Percentiles rank a stretch among this genome's conserved stretches.
Conservation (phyloP, 2,113 vertebrate species). For the Entomyzon cyanotis region DNA sequence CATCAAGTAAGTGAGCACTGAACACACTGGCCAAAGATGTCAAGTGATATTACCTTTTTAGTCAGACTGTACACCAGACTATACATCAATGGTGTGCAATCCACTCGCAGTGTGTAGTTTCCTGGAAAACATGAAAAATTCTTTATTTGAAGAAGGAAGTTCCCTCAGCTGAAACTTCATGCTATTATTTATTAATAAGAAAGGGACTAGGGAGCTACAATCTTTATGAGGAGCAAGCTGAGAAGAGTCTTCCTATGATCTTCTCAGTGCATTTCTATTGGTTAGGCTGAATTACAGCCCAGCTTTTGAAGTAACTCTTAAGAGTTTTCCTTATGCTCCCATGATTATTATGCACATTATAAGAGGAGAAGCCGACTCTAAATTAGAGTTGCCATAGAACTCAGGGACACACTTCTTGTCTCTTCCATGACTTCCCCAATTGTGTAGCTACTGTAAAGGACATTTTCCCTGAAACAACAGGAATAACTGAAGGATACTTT, state of each 20-base stretch:
- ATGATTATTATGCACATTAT: accelerated
- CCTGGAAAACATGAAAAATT: slow-evolving; percentile 73
- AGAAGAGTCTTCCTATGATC: neutral
- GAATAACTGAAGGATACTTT: neutral
- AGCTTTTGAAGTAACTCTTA: neutral
- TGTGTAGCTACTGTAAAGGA: neutral
- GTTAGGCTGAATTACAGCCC: neutral
- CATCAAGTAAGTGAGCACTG: neutral
- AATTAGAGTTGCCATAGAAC: neutral
- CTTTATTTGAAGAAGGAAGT: neutral
- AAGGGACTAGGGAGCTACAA: neutral
- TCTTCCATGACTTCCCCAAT: neutral
- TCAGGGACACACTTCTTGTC: neutral
- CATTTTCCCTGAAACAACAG: neutral
- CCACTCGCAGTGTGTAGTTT: slow-evolving; percentile 92
- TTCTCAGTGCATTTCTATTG: neutral
- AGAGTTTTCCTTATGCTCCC: neutral
- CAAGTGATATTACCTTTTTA: slow-evolving; percentile 81
- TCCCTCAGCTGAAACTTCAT: neutral
- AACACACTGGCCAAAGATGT: neutral
- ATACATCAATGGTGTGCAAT: slow-evolving; percentile 91
- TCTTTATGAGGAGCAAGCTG: neutral
- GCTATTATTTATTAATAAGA: neutral
- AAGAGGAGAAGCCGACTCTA: neutral
- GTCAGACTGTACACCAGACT: slow-evolving; percentile 88